A percentile compares a stretch with the other conserved stretches of the same genome.
phyloP scores from a whole-genome alignment of 1,140 invertebrate genomes.

The Aphis craccivora region DNA sequence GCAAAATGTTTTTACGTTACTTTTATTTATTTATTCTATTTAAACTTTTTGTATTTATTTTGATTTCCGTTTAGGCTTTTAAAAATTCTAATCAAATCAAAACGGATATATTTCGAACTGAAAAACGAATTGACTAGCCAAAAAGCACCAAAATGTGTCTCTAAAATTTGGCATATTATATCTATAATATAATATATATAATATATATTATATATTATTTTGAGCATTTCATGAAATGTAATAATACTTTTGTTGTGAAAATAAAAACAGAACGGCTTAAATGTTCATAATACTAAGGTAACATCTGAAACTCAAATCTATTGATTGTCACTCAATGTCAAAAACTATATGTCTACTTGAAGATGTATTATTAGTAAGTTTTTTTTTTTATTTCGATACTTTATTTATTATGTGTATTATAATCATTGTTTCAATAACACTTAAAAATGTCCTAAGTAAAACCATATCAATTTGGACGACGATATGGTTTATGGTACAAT shows the following conservation, averaged over 20 bases:
- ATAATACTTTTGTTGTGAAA: conserved; percentile 7
- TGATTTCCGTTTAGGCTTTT: neutral
- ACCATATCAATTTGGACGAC: neutral
- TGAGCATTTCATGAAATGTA: conserved; percentile 27
- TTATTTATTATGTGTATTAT: neutral
- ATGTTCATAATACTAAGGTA: neutral
- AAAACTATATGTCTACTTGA: neutral
- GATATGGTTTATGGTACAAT: neutral
- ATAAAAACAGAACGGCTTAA: neutral
- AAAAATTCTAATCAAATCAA: neutral
- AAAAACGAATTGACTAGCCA: conserved; percentile 37
- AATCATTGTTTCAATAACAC: neutral
- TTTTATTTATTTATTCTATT: conserved; percentile 4
- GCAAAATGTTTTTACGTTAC: neutral
- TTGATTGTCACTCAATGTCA: conserved; percentile 53
- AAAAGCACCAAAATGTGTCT: neutral
- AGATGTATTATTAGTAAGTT: neutral
- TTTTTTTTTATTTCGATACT: neutral
- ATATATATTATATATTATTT: conserved; percentile 23
- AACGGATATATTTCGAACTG: neutral
- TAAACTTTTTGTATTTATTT: neutral
- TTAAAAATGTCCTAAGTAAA: neutral
- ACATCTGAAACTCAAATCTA: conserved; percentile 40
- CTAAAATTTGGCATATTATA: conserved; percentile 24
- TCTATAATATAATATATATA: neutral